Evolutionary conservation across 2,113 vertebrate genomes (phyloP).

Genomic region (Amblyopsis rosae): DNA sequence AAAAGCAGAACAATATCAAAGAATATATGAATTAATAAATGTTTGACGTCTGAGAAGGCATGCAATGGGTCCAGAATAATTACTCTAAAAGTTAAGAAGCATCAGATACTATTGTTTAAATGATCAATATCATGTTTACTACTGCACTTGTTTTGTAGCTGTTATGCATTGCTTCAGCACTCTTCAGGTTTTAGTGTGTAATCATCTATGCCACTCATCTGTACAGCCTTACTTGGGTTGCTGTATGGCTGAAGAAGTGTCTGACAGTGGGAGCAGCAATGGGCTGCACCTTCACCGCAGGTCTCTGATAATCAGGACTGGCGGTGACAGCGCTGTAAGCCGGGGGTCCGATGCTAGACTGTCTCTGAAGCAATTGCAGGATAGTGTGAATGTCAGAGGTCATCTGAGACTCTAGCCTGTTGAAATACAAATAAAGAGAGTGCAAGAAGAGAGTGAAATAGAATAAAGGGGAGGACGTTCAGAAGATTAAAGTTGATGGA

Average conservation of each 20-base stretch:
- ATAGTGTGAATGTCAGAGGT: constrained; percentile 93
- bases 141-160: too few species aligned
- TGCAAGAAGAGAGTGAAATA: constrained; percentile 9
- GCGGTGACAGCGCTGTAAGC: constrained; percentile 92
- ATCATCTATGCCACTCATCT: too few species aligned
- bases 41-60: not conserved
- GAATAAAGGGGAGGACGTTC: not conserved
- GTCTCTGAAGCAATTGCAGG: constrained; percentile 92
- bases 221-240: constrained; percentile 78
- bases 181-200: too few species aligned
- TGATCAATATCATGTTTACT: too few species aligned
- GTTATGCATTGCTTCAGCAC: not conserved
- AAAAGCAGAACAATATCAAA: not conserved
- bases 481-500: not conserved
- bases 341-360: constrained; percentile 86
- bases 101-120: too few species aligned
- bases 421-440: constrained; percentile 13
- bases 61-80: too few species aligned
- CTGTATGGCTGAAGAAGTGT: constrained; percentile 81
- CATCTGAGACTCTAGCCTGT: constrained; percentile 95
- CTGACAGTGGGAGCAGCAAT: constrained; percentile 79
- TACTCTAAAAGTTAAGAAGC: too few species aligned
- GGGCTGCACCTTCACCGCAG: constrained; percentile 76
- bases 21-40: not conserved
- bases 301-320: constrained; percentile 83